phyloP scores from a whole-genome alignment of 1,140 invertebrate genomes.

The Lordiphosa stackelbergi region DNA sequence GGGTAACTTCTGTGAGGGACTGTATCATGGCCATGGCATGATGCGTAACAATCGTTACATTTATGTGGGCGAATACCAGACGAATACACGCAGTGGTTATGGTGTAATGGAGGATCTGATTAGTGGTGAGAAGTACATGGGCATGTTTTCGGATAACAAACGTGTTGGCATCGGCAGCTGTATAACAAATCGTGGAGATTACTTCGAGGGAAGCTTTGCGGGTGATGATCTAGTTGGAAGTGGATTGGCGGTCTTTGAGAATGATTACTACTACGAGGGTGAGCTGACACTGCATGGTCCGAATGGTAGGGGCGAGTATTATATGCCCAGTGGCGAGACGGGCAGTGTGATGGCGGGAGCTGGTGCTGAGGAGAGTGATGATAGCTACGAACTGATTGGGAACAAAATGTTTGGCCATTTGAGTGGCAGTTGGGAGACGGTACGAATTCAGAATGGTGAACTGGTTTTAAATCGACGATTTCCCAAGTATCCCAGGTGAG shows the following conservation, averaged over 20 bases:
- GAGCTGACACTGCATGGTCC: slow-evolving; percentile 83
- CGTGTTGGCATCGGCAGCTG: slow-evolving; percentile 89
- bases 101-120: slow-evolving; percentile 92
- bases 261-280: slow-evolving; percentile 92
- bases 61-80: slow-evolving; percentile 91
- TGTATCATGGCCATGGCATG: slow-evolving; percentile 89
- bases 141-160: slow-evolving; percentile 89
- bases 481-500: slow-evolving; percentile 81
- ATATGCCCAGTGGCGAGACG: slow-evolving; percentile 79
- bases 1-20: slow-evolving; percentile 90
- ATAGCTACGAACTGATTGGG: slow-evolving; percentile 54
- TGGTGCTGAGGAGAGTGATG: slow-evolving; percentile 42
- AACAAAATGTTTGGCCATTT: slow-evolving; percentile 80
- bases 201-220: slow-evolving; percentile 91
- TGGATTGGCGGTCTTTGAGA: slow-evolving; percentile 92
- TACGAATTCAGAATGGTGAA: slow-evolving; percentile 87
- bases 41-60: slow-evolving; percentile 88
- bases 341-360: slow-evolving; percentile 13
- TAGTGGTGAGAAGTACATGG: slow-evolving; percentile 92
- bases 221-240: slow-evolving; percentile 88
- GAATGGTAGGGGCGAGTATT: slow-evolving; percentile 88
- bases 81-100: slow-evolving; percentile 87
- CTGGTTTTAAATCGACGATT: slow-evolving; percentile 83
- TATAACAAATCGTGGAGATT: slow-evolving; percentile 92
- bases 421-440: slow-evolving; percentile 87